Base-by-base conservation (phyloP, 2,797 vertebrate species). In the Sebastes miniatus region DNA sequence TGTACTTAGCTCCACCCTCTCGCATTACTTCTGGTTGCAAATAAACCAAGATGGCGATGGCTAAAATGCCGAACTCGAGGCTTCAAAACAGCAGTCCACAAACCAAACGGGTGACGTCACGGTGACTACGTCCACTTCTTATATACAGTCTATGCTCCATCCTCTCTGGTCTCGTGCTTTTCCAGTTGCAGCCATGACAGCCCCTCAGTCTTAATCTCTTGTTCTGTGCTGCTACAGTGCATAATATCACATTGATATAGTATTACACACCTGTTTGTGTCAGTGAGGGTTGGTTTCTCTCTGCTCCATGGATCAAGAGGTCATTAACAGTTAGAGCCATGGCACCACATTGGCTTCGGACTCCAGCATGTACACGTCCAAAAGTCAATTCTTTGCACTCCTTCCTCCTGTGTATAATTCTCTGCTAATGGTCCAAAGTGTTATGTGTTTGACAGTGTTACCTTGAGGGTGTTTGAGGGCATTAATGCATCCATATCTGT, bases 231-330 rank as follows among this genome's bases (percentile, higher is more conserved):
- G 1, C 43, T 18, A 18, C 16, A 47, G 43, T 47, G 1, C 47
- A 36, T n/a, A 58, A 39, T 27, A 8, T 22, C 22, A 36, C 22
- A 14, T 32, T 36, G 3, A 22, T 43, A 52, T 76, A 65, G 25
- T 59, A 9, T 73, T 83, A 36, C 59, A 59, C 36, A 74, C 56
- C 34, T 57, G 27, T 59, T 65, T 2, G 2, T 68, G 56, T 59
- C 24, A 67, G 43, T 50, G 56, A 39, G 2, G n/a, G 36, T 34
- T 47, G 61, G 58, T 82, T 58, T 59, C 18, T 31, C 14, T 71
- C 34, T 59, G 29, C 62, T 73, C 24, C 59, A 34, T 76, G 18
- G 34, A 73, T 66, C 36, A 85, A 79, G 58, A 82, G 20, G 29
- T 27, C 64, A 31, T 80, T 66, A 69, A 64, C 50, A 72, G 58